Evolutionary conservation across 2,797 vertebrate species (phyloP).

Genomic region (Acanthurus lineatus): DNA sequence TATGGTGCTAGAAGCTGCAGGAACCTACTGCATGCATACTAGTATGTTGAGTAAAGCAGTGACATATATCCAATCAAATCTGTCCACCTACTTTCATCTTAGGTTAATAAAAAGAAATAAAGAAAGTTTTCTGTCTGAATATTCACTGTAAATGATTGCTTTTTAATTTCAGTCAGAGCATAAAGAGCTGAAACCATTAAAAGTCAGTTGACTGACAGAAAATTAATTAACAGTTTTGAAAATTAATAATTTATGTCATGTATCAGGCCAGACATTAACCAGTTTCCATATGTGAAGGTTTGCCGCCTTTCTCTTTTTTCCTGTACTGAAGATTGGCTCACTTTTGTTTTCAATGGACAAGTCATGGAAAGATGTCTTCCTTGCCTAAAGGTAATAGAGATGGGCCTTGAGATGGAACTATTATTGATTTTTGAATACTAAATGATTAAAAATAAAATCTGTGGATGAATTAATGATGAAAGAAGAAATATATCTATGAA

Average conservation of each 20-base stretch:
- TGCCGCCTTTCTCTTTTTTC: no score
- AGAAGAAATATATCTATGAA: no score
- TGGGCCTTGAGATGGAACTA: no score
- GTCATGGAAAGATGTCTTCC: no score
- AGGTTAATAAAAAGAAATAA: background rate
- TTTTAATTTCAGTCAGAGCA: background rate
- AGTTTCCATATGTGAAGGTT: background rate
- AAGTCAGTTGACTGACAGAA: background rate
- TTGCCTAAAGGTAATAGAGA: no score
- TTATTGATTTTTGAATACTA: no score
- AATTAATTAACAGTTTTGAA: background rate
- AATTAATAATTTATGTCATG: background rate
- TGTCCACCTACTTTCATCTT: background rate
- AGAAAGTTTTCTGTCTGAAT: background rate
- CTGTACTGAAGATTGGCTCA: no score
- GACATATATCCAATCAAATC: conserved; percentile 16
- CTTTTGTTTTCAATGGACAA: no score
- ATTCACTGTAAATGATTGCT: background rate
- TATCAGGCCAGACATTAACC: no score
- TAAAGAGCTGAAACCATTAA: background rate
- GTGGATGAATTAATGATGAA: no score
- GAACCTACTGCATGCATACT: conserved; percentile 41
- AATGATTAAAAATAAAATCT: no score
- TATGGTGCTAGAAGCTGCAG: conserved; percentile 52
- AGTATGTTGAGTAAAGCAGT: conserved; percentile 17